phyloP scores from a whole-genome alignment of 2,888 invertebrate species.

The Cylindroiulus punctatus region DNA sequence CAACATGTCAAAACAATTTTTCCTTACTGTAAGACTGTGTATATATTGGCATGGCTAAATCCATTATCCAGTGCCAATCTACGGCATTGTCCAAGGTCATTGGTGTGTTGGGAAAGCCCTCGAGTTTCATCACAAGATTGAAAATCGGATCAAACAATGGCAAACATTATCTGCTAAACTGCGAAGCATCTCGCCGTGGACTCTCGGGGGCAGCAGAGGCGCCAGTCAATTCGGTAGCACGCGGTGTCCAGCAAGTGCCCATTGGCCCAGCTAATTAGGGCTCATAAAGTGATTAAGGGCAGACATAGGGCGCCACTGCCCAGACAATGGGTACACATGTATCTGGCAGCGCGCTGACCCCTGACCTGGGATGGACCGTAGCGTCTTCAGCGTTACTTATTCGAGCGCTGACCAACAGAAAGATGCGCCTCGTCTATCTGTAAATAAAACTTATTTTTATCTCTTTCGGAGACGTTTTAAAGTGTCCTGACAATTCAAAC shows the following conservation, averaged over 20 bases:
- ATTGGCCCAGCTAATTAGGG: slow-evolving; percentile 35
- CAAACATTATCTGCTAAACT: too few species aligned
- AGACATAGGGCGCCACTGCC: neutral
- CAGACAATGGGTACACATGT: neutral
- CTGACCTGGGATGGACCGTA: neutral
- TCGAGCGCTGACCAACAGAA: neutral
- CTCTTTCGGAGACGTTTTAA: neutral
- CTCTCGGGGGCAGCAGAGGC: neutral
- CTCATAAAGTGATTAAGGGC: slow-evolving; percentile 34
- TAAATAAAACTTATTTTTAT: slow-evolving; percentile 4
- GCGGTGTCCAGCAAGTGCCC: neutral
- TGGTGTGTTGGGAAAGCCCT: too few species aligned
- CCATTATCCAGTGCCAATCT: too few species aligned
- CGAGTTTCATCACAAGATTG: too few species aligned
- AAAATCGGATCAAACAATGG: too few species aligned
- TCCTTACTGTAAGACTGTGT: too few species aligned
- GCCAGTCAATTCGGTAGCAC: slow-evolving; percentile 27
- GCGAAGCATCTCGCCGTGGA: too few species aligned
- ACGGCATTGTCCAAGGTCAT: too few species aligned
- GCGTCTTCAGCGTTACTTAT: too few species aligned
- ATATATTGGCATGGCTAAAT: too few species aligned
- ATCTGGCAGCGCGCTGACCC: neutral
- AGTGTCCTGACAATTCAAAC: slow-evolving; percentile 2
- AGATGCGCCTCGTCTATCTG: neutral
- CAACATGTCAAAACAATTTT: too few species aligned